Base-by-base conservation (phyloP, 2,888 invertebrate genomes). In the Pheosia gnoma region DNA sequence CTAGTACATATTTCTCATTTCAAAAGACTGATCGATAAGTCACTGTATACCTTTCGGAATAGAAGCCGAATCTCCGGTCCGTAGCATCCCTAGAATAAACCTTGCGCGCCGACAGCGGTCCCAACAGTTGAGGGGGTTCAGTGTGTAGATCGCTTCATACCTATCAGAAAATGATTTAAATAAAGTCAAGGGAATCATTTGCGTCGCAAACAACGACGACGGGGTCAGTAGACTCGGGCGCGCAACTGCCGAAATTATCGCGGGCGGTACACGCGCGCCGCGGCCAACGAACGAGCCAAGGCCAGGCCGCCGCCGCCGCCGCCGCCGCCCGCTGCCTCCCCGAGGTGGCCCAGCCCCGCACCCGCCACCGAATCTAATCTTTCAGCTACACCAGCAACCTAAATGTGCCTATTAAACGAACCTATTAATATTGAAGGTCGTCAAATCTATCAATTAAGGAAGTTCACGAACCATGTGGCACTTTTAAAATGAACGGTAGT, bases 131-230 rank as follows among this genome's bases (percentile, higher is more conserved):
- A 25, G 2, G 25, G 25, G 25, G 25, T 25, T 25, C 25, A 3
- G 43, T 43, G 9, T 43, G 43, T 43, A 43, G 9, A 43, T 43
- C 8, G 10, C 10, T 9, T 10, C 4, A 9, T 43, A 43, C 4
- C 9, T 55, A 55, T 39, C 5, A 38, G 55, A 55, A 74, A 78
- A 72, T 76, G 82, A 89, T 91, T 93, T 92, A 88, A 93, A 93
- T 93, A 91, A 91, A 93, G 90, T 90, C 90, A 90, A 92, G 92
- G 88, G 87, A 89, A 91, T 89, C 84, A 89, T 89, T 90, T 86
- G 89, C 87, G 91, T 90, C 89, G 90, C 88, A 87, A 91, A 89
- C 90, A 88, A 81, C 87, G 74, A 80, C 86, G 93, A 80, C 86
- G 93, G 92, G 93, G 93, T 93, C 93, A 93, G 90, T 92, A 92